A percentile compares a stretch with the other conserved stretches of the same genome.
These are phyloP conservation scores for Lepidurus arcticus DNA, from an alignment of 1,140 invertebrate genomes.

Conservation along the genomic window DNA sequence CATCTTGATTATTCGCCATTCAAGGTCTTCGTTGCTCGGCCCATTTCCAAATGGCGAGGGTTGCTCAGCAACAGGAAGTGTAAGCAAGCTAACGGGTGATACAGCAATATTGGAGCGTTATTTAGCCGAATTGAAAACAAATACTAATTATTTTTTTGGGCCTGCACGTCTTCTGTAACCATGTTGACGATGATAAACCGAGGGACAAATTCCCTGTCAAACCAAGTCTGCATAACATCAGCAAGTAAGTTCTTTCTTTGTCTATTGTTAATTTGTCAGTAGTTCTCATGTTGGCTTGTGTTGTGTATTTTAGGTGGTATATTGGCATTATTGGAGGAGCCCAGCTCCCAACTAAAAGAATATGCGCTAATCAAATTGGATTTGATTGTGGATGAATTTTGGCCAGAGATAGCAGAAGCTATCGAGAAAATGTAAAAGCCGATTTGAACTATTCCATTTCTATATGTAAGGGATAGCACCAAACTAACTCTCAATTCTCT, in stretches of 20 bases:
- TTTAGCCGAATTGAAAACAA: not conserved
- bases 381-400: slow-evolving; percentile 93
- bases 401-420: slow-evolving; percentile 96
- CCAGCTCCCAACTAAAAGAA: slow-evolving; percentile 82
- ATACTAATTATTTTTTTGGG: not conserved
- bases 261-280: not conserved
- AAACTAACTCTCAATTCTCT: not conserved
- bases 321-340: slow-evolving; percentile 90
- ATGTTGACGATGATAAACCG: not conserved
- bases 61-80: not conserved
- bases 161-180: not conserved
- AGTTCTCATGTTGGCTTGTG: not conserved
- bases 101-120: not conserved
- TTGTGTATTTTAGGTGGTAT: slow-evolving; percentile 70
- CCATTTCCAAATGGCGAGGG: too few relatives aligned
- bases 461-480: not conserved
- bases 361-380: slow-evolving; percentile 88
- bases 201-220: not conserved
- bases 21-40: too few relatives aligned
- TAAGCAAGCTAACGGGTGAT: not conserved
- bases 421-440: slow-evolving; percentile 84
- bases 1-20: too few relatives aligned
- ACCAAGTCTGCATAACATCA: not conserved
- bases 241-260: not conserved
- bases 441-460: not conserved